A percentile compares a stretch with the other conserved stretches of the same genome.
These are phyloP conservation scores for Helogale parvula DNA, from an alignment of 2,113 vertebrate species.

Conservation along the genomic window DNA sequence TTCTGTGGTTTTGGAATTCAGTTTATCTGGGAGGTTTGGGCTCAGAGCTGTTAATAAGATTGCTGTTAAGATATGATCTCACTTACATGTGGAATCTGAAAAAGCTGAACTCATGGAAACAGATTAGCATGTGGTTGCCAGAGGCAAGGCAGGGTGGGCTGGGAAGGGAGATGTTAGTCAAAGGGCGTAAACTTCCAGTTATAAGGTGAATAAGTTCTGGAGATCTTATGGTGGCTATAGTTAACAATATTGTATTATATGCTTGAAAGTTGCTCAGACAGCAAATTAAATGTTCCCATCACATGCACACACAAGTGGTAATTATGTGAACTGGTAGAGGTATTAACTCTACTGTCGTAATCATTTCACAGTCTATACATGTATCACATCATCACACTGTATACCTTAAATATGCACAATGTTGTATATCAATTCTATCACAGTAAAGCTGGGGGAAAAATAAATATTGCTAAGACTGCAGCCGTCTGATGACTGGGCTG, in stretches of 20 bases:
- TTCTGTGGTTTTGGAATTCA: not conserved
- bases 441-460: not conserved
- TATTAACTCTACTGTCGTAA: not conserved
- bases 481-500: not conserved
- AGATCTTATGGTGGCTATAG: not conserved
- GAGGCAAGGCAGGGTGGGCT: not conserved
- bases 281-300: not conserved
- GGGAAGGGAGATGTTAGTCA: no score
- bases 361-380: not conserved
- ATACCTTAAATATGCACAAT: not conserved
- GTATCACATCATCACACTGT: not conserved
- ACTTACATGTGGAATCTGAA: not conserved
- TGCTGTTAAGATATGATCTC: not conserved
- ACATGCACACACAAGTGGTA: not conserved
- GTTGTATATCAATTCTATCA: not conserved
- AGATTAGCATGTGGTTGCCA: not conserved
- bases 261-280: not conserved
- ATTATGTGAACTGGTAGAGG: not conserved
- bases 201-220: not conserved
- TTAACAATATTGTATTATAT: not conserved
- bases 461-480: not conserved
- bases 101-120: not conserved
- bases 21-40: not conserved
- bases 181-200: not conserved
- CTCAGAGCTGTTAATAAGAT: not conserved